These are phyloP conservation scores for Papilio helenus DNA, from an alignment of 1,140 invertebrate genomes.

Conservation along the genomic window DNA sequence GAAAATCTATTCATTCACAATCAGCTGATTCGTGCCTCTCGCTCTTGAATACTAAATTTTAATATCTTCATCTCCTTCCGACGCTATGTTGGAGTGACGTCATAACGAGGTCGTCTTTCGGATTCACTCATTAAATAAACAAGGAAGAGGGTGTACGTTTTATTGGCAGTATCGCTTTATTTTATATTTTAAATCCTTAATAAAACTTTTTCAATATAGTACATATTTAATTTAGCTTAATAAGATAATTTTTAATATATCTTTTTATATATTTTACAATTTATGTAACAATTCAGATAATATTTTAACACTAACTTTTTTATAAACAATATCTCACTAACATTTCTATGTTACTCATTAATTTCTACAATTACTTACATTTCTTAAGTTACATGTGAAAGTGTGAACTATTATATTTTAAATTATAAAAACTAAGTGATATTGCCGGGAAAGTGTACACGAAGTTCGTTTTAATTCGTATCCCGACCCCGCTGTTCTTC, in stretches of 20 bases:
- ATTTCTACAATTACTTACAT: not conserved
- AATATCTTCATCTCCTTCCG: conserved; percentile 57
- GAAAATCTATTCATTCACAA: conserved; percentile 75
- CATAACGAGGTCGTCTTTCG: conserved; percentile 80
- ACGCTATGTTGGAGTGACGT: conserved; percentile 73
- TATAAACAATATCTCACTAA: not conserved
- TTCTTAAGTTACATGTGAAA: not conserved
- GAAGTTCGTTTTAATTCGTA: conserved; percentile 79
- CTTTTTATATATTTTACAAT: not conserved
- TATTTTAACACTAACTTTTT: not conserved
- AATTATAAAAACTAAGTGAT: conserved; percentile 14
- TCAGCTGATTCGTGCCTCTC: conserved; percentile 62
- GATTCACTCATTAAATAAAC: conserved; percentile 82
- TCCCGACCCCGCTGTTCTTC: conserved; percentile 79
- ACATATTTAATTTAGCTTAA: not conserved
- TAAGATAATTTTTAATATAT: not conserved
- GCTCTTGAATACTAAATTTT: conserved; percentile 44
- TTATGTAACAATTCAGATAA: not conserved
- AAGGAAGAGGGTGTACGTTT: conserved; percentile 64
- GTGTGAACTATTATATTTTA: not conserved
- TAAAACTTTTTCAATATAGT: not conserved
- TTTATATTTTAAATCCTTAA: not conserved
- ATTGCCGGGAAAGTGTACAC: conserved; percentile 49
- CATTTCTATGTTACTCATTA: not conserved
- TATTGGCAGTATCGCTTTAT: conserved; percentile 41